These are phyloP conservation scores for Napeogenes sylphis DNA, from an alignment of 2,888 invertebrate species.

Conservation along the genomic window DNA sequence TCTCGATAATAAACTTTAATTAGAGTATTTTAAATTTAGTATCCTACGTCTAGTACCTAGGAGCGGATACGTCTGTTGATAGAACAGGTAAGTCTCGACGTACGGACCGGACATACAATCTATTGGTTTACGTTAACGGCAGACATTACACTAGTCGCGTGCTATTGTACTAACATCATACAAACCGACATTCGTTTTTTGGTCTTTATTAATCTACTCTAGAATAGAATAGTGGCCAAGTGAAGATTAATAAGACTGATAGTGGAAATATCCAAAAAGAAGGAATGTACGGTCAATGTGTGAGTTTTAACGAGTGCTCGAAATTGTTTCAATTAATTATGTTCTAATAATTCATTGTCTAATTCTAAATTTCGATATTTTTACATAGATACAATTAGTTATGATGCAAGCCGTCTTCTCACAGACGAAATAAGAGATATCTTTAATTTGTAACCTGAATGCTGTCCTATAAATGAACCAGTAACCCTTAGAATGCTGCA, in stretches of 20 bases:
- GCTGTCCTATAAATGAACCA: no score
- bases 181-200: conserved; percentile 62
- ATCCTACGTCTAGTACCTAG: conserved; percentile 29
- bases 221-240: conserved; percentile 62
- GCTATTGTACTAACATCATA: conserved; percentile 44
- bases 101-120: conserved; percentile 19
- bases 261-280: conserved; percentile 65
- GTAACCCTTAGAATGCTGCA: no score
- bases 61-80: conserved; percentile 26
- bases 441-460: no score
- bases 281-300: conserved; percentile 74
- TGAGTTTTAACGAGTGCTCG: conserved; percentile 76
- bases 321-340: conserved; percentile 73
- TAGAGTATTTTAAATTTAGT: conserved; percentile 30
- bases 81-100: conserved; percentile 29
- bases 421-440: conserved; percentile 22
- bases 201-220: conserved; percentile 71
- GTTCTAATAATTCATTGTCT: conserved; percentile 75
- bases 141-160: conserved; percentile 28
- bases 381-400: conserved; percentile 61
- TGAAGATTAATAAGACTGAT: conserved; percentile 61
- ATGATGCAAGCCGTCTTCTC: conserved; percentile 39
- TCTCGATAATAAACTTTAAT: conserved; percentile 29
- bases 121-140: conserved; percentile 25
- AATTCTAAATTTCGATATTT: conserved; percentile 70